Percentiles rank a stretch among this genome's conserved stretches.
Conservation (phyloP, 2,113 vertebrate species). For the Hippopotamus amphibius region DNA sequence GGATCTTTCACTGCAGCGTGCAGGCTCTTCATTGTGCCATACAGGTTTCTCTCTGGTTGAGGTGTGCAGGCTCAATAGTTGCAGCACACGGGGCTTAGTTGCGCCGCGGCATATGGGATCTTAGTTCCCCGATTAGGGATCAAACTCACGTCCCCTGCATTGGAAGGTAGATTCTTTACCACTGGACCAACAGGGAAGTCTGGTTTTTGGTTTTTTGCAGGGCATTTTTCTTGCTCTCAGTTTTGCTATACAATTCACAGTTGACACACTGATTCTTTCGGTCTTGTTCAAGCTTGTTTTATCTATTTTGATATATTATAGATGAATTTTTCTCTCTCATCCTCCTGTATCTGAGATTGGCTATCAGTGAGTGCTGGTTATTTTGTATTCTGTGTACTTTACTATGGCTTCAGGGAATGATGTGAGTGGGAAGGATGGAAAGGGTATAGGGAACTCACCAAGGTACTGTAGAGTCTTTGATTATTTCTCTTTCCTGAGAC, state of each 20-base stretch:
- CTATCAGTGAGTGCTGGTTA: not conserved
- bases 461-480: not conserved
- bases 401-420: not conserved
- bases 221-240: constrained; percentile 40
- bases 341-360: not conserved
- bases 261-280: not conserved
- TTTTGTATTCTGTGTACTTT: constrained; percentile 23
- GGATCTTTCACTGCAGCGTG: no score
- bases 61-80: no score
- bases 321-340: constrained; percentile 6
- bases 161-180: no score
- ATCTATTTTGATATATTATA: not conserved
- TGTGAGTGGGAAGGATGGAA: not conserved
- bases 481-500: not conserved
- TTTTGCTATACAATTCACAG: not conserved
- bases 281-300: not conserved
- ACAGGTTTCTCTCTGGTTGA: no score
- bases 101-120: no score
- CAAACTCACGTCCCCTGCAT: no score
- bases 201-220: not conserved
- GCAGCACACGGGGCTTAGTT: no score
- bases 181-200: no score
- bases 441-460: not conserved
- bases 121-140: no score
- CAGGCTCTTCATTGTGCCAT: no score